Percentiles rank a stretch among this genome's conserved stretches.
Evolutionary conservation across 2,888 invertebrate species (phyloP).

Genomic region (Carabus problematicus): DNA sequence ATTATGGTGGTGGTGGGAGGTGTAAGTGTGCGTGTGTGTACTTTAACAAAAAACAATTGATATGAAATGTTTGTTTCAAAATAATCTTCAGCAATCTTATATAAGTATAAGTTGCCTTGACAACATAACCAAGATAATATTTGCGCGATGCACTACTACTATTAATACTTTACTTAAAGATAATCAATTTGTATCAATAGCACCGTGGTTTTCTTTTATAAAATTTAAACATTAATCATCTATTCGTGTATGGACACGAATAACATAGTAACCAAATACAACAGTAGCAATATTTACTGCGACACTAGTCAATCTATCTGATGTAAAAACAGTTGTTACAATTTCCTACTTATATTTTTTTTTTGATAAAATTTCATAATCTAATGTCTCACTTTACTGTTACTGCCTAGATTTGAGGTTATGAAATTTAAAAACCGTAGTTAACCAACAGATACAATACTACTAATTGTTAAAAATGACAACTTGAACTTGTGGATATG

Average conservation of each 20-base stretch:
- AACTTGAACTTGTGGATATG: conserved; percentile 26
- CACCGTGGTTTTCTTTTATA: conserved; percentile 32
- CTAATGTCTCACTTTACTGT: background rate
- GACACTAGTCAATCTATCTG: background rate
- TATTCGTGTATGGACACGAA: conserved; percentile 1
- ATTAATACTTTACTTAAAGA: background rate
- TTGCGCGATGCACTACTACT: background rate
- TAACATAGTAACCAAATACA: no score
- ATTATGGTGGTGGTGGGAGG: background rate
- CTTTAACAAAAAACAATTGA: no score
- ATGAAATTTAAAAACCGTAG: conserved; percentile 13
- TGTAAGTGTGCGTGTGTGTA: no score
- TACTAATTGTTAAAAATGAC: no score
- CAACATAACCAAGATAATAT: background rate
- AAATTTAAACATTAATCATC: conserved; percentile 16
- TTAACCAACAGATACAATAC: background rate
- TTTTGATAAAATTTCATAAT: no score
- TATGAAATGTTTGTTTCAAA: background rate
- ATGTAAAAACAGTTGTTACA: no score
- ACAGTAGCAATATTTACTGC: conserved; percentile 10
- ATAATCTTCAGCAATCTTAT: conserved; percentile 7
- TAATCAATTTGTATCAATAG: conserved; percentile 17
- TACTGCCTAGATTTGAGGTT: background rate
- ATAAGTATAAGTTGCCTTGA: background rate
- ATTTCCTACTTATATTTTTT: no score